Evolutionary conservation across 2,113 vertebrate species (phyloP).

Genomic region (Calcarius ornatus): DNA sequence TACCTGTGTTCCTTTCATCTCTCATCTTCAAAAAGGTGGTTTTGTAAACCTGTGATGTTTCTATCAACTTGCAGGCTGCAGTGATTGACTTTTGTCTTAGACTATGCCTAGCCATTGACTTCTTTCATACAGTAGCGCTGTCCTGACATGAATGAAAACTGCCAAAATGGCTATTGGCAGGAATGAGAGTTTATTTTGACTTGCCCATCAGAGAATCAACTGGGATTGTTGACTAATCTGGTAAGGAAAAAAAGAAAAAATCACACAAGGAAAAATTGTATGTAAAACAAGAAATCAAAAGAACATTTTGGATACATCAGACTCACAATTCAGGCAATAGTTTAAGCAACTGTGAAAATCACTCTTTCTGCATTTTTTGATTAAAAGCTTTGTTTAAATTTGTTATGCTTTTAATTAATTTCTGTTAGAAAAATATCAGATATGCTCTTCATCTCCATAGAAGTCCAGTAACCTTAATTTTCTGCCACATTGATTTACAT

Average conservation of each 20-base stretch:
- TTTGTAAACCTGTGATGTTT: neutral
- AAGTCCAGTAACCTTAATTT: neutral
- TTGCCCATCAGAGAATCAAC: neutral
- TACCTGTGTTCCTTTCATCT: neutral
- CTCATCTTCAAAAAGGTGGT: neutral
- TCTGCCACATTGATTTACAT: constrained; percentile 21
- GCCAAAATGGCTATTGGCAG: neutral
- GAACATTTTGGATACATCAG: neutral
- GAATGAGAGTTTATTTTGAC: neutral
- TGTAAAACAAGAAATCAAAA: neutral
- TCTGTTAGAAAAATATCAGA: constrained; percentile 13
- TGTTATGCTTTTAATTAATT: constrained; percentile 1
- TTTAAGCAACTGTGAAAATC: constrained; percentile 2
- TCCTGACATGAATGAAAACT: neutral
- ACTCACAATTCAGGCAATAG: neutral
- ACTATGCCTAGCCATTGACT: neutral
- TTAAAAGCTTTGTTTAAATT: neutral
- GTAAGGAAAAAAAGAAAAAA: neutral
- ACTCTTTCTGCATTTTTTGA: neutral
- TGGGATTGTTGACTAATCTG: neutral
- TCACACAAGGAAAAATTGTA: neutral
- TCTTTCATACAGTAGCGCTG: neutral
- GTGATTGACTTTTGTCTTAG: neutral
- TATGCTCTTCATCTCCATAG: neutral
- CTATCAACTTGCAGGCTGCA: neutral